Conservation (phyloP, 2,113 vertebrate species). For the Peucedramus taeniatus region DNA sequence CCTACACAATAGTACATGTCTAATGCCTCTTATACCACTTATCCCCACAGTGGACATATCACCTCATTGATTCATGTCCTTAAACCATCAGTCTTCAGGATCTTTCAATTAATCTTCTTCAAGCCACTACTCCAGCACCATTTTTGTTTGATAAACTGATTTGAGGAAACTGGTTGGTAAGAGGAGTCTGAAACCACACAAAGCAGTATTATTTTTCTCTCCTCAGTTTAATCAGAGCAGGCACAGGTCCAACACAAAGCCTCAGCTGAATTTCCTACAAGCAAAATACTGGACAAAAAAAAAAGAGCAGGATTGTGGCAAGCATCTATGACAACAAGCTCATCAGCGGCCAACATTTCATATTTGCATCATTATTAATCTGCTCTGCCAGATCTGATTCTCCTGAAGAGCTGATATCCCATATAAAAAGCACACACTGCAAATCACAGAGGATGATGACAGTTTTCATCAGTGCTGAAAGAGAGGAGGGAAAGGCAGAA, state of each 20-base stretch:
- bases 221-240: constrained; percentile 33
- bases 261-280: constrained; percentile 6
- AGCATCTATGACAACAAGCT: constrained; percentile 55
- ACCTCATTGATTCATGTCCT: neutral
- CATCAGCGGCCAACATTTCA: constrained; percentile 32
- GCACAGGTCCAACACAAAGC: constrained; percentile 21
- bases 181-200: neutral
- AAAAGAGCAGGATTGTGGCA: neutral
- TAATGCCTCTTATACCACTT: neutral
- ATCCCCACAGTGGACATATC: neutral
- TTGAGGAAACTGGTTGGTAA: neutral
- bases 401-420: constrained; percentile 20
- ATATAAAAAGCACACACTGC: constrained; percentile 27
- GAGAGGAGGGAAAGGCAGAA: neutral
- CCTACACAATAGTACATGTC: neutral
- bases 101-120: constrained; percentile 26
- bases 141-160: neutral
- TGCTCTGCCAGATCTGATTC: constrained; percentile 55
- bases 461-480: constrained; percentile 26
- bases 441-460: constrained; percentile 54
- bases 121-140: neutral
- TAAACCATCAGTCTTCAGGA: neutral
- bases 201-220: constrained; percentile 1
- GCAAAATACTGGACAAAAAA: neutral
- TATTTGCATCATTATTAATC: constrained; percentile 60